Evolutionary conservation across 2,797 vertebrate species (phyloP), one percentile per base, ranked within the genome.

Genomic region (Falco peregrinus): DNA sequence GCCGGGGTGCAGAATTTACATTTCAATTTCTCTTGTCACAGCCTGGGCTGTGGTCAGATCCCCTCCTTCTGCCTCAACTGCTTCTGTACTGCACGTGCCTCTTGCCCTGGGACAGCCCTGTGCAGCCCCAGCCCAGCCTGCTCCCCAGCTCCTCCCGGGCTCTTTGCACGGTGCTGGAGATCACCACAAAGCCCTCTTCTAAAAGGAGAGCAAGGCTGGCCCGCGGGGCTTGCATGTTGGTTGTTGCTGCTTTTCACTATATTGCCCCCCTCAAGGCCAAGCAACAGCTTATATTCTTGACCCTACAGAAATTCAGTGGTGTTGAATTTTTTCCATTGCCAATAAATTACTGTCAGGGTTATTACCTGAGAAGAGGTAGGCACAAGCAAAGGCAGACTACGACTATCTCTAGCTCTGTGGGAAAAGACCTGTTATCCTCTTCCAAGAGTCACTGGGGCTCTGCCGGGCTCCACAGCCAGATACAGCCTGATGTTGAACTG

Each of bases 11-110:
- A 87, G 65, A 81, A 92, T 93, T 91, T 95, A 81, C 87, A 89
- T 93, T 96, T 93, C 80, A 86, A 48, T 95, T 95, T 93, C 84
- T 89, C 56, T 39, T 77, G 77, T 87, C 85, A 81, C 76, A 63
- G 89, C 25, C 54, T 59, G 47, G 69, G 50, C 53, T 65, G 19
- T 0, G 2, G 76, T 70, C 81, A 83, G 67, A 89, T 56, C 71
- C 48, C 37, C n/a, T 64, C 26, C 35, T 59, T 56, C 75, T 80
- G 56, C 47, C 54, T 84, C 16, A 35, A 25, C 57, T 6, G 1
- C 69, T 61, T 19, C 84, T 77, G 59, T 6, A 0, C 47, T 21
- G 18, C 1, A 4, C 1, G 5, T 1, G 2, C 26, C 22, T 47
- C 56, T 71, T 15, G 3, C 22, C 33, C 16, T 13, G 16, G 6